phyloP scores from a whole-genome alignment of 2,113 vertebrate species.

The Ictidomys tridecemlineatus region DNA sequence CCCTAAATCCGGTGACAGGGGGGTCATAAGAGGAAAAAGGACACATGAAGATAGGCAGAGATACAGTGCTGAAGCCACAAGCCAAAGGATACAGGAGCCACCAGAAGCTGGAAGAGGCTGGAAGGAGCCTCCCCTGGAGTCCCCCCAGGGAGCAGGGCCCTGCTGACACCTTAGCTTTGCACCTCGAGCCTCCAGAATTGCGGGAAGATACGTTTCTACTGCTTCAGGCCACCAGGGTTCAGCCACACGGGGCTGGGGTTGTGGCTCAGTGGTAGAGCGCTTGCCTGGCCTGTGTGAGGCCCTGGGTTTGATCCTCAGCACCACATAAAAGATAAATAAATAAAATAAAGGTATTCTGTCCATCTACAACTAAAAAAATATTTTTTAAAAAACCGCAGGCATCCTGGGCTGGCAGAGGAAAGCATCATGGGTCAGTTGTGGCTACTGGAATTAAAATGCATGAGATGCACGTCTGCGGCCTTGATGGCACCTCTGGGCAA shows the following conservation, averaged over 20 bases:
- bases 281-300: too few species aligned
- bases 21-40: not conserved
- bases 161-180: not conserved
- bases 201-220: not conserved
- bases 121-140: not conserved
- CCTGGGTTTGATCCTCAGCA: too few species aligned
- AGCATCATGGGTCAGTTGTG: accelerated
- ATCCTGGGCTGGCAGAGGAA: not conserved
- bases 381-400: not conserved
- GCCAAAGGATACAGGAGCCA: not conserved
- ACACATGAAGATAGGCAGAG: not conserved
- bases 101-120: not conserved
- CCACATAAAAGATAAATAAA: too few species aligned
- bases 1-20: not conserved
- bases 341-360: too few species aligned
- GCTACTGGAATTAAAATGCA: not conserved
- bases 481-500: not conserved
- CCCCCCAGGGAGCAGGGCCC: not conserved
- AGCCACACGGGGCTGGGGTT: not conserved
- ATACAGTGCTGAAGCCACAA: not conserved
- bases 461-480: not conserved
- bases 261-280: too few species aligned
- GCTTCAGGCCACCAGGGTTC: not conserved
- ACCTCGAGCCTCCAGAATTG: not conserved
- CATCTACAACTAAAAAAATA: too few species aligned